Base-by-base conservation (phyloP, 1,140 invertebrate species). In the Drosophila ambigua region DNA sequence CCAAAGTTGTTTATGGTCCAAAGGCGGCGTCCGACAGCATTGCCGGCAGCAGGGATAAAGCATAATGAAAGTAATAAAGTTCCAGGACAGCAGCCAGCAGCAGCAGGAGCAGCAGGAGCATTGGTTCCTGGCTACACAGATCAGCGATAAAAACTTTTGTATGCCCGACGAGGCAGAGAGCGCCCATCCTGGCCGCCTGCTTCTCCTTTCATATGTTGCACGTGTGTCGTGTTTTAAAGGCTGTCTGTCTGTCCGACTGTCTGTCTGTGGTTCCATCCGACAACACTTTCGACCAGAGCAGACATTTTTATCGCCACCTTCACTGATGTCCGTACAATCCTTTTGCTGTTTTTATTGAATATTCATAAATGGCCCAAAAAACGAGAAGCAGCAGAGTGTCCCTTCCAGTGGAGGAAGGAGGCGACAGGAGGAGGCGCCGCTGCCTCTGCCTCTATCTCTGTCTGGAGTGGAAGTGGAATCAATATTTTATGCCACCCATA, bases 41-140 rank as follows among this genome's bases (percentile, higher is more conserved):
- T 44, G 46, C 50, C 59, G 20, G 20, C 20, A 39, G 48, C 55
- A 75, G 81, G 80, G 78, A 68, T 88, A 77, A 55, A 69, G 78
- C 82, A 87, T 87, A 88, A 87, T 87, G 83, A 87, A 87, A 83
- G 83, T 87, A 87, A 87, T 87, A 87, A 87, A 87, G 83, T 87
- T 87, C 48, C 73, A 58, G 67, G 65, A 61, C 53, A 48, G 11
- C 41, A 41, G 13, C 54, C 54, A 50, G 44, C 55, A 45, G 43
- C 24, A 39, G 51, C 57, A 23, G 52, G 41, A 52, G 39, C 7
- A 20, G 16, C 50, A 39, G n/a, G 35, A 35, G 31, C 31, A 35
- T 13, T 39, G 35, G 39, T 39, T 67, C 48, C 54, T 46, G 28
- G 46, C 43, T 44, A n/a, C 45, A 50, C 45, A 50, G 77, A 84